Conservation (phyloP, 1,140 invertebrate genomes). For the Melanaphis sacchari region DNA sequence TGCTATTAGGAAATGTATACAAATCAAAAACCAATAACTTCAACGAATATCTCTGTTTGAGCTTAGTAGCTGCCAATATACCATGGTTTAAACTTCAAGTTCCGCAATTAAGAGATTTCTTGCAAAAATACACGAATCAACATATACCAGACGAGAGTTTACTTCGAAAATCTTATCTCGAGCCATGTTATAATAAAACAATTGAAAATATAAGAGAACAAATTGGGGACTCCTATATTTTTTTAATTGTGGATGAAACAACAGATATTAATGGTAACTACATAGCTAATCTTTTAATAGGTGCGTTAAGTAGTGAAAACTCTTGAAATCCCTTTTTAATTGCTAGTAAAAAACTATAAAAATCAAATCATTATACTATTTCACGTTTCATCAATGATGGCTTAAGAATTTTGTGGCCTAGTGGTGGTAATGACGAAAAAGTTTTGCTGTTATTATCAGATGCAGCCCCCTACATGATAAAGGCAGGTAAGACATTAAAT, state of each 20-base stretch:
- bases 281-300: not conserved
- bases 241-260: not conserved
- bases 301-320: not conserved
- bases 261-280: not conserved
- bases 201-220: not conserved
- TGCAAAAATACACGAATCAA: not conserved
- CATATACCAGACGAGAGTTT: slow-evolving; percentile 62
- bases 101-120: not conserved
- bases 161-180: slow-evolving; percentile 63
- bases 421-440: not conserved
- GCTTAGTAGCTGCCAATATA: slow-evolving; percentile 62
- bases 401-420: not conserved
- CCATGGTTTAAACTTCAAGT: not conserved
- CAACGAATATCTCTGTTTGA: slow-evolving; percentile 63
- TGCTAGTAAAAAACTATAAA: not conserved
- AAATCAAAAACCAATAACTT: slow-evolving; percentile 62
- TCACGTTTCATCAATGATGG: not conserved
- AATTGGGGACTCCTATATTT: not conserved
- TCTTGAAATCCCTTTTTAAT: not conserved
- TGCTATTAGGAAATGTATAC: slow-evolving; percentile 61
- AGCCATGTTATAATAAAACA: slow-evolving; percentile 51
- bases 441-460: slow-evolving; percentile 1
- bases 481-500: not conserved
- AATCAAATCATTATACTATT: not conserved
- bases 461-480: slow-evolving; percentile 27